Evolutionary conservation across 1,140 invertebrate species (phyloP), one percentile per base, ranked within the genome.

Genomic region (Drosophila aff.): DNA sequence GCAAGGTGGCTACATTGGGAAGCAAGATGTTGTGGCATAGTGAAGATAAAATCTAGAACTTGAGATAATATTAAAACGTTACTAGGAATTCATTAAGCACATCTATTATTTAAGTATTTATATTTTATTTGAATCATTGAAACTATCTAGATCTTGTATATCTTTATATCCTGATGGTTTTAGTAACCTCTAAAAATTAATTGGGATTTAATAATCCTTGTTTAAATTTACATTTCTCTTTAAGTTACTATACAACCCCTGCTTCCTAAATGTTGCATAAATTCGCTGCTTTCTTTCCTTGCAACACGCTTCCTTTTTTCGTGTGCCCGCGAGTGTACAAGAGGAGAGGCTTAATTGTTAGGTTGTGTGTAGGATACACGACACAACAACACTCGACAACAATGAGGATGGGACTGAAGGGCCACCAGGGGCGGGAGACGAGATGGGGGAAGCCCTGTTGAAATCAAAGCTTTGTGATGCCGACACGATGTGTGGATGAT

Each of bases 391-490:
- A 82, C 82, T 82, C 72, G 64, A 82, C 73, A 79, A 79, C 76
- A 84, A 84, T 75, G 68, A 79, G 52, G 81, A 62, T 71, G 66
- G 16, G 40, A 57, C 47, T 76, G 52, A 43, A 41, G 36, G 41
- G 50, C 15, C 11, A 11, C n/a, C 33, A 23, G 9, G 3, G 26
- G 15, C 16, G 61, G 7, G 16, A 43, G 28, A 46, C 10, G 9
- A 23, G 44, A 40, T 49, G 76, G 65, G 66, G 66, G 36, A 43
- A 77, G 72, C 84, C 77, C 81, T 90, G 85, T 89, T 89, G 84
- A 89, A 89, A 89, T 89, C 85, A 89, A 89, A 89, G 85, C 85
- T 89, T 90, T 90, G 69, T 73, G 78, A 79, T 91, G 85, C 85
- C 85, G 85, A 81, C 85, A 87, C 79, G 75, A 66, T 78, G 73